These are phyloP conservation scores for Phodopus roborovskii DNA, from an alignment of 2,113 vertebrate genomes.

Conservation along the genomic window DNA sequence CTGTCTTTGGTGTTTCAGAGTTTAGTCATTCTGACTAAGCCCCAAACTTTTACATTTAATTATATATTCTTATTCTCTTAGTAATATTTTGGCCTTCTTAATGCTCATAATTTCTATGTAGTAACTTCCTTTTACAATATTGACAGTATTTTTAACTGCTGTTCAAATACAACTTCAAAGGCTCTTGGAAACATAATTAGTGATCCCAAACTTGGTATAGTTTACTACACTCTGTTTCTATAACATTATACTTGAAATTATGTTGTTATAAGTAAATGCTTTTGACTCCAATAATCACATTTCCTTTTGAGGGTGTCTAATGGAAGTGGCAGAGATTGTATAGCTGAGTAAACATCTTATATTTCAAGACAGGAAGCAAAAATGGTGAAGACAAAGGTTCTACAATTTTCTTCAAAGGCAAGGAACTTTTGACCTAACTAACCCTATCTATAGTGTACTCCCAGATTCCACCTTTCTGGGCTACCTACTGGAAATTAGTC, in stretches of 20 bases:
- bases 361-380: neutral
- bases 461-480: neutral
- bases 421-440: rapidly evolving
- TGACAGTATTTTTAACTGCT: neutral
- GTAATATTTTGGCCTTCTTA: neutral
- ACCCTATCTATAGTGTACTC: neutral
- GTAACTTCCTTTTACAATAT: neutral
- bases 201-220: neutral
- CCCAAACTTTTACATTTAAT: neutral
- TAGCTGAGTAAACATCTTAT: rapidly evolving
- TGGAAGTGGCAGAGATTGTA: rapidly evolving
- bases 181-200: neutral
- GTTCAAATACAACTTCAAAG: neutral
- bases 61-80: neutral
- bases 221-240: neutral
- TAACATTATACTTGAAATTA: neutral
- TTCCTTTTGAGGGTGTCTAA: neutral
- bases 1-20: too few species aligned
- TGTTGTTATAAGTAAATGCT: neutral
- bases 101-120: neutral
- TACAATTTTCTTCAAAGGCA: too few species aligned
- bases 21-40: too few species aligned
- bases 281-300: neutral
- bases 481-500: neutral
- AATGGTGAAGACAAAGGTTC: neutral